Conservation (phyloP, 2,797 vertebrate species). For the Gadopsis marmoratus region DNA sequence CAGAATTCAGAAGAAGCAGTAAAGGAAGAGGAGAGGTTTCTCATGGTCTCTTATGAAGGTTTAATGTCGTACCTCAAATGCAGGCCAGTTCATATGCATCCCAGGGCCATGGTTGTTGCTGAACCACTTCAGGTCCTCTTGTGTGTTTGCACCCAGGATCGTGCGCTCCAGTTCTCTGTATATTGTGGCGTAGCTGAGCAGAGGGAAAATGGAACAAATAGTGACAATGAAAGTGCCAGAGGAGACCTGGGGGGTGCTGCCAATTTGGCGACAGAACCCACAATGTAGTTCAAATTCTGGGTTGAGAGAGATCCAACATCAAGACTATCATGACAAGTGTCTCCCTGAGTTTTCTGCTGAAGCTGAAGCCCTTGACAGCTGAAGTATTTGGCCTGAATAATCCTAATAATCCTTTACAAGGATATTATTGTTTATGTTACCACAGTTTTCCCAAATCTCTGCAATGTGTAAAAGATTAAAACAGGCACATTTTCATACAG, state of each 20-base stretch:
- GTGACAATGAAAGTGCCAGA: conserved; percentile 51
- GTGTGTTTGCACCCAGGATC: conserved; percentile 90
- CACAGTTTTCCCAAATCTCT: conserved; percentile 9
- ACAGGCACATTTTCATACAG: neutral
- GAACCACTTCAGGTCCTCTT: conserved; percentile 98
- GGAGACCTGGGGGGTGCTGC: conserved; percentile 41
- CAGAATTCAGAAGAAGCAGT: neutral
- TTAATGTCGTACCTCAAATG: conserved; percentile 89
- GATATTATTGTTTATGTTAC: conserved; percentile 10
- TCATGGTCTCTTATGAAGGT: neutral
- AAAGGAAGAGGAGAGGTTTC: neutral
- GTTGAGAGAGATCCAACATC: conserved; percentile 39
- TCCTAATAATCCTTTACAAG: conserved; percentile 5
- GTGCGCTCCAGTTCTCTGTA: conserved; percentile 96
- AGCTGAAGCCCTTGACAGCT: conserved; percentile 13
- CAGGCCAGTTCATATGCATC: conserved; percentile 99
- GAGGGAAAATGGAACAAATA: conserved; percentile 54
- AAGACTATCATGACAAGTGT: conserved; percentile 33
- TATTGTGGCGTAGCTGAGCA: conserved; percentile 90
- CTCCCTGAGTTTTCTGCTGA: conserved; percentile 39
- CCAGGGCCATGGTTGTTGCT: conserved; percentile 93
- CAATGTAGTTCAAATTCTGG: conserved; percentile 48
- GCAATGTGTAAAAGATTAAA: conserved; percentile 6
- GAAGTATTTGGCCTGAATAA: conserved; percentile 30
- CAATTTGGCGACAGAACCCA: conserved; percentile 56